Evolutionary conservation across 2,113 vertebrate species (phyloP).

Genomic region (Podocnemis expansa): DNA sequence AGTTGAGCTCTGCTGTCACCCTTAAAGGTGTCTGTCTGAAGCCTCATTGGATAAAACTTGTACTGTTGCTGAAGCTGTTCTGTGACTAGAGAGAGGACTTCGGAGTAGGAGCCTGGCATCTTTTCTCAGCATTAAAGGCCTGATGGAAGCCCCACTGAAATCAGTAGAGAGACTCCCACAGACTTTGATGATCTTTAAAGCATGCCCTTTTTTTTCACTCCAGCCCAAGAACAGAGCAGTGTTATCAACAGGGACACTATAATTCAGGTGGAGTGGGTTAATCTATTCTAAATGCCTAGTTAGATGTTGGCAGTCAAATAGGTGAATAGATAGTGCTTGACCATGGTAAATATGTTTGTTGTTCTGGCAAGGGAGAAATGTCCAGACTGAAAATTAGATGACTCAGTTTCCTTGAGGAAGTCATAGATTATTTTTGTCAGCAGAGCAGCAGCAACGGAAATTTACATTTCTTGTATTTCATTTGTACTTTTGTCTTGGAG

Average conservation of each 20-base stretch:
- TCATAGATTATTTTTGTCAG: neutral
- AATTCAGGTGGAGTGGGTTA: neutral
- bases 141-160: neutral
- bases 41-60: neutral
- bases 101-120: neutral
- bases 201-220: neutral
- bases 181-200: neutral
- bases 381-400: neutral
- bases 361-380: neutral
- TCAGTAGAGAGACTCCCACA: neutral
- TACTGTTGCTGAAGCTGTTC: neutral
- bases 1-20: neutral
- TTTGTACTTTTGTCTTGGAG: neutral
- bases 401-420: neutral
- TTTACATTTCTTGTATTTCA: neutral
- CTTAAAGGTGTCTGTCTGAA: neutral
- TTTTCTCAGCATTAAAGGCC: neutral
- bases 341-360: neutral
- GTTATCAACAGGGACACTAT: neutral
- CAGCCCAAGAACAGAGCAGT: neutral
- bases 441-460: neutral
- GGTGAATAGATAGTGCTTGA: neutral
- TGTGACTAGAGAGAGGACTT: neutral
- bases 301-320: accelerated
- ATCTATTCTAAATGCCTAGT: neutral